phyloP scores from a whole-genome alignment of 2,797 vertebrate species.

The Tangara arthus region DNA sequence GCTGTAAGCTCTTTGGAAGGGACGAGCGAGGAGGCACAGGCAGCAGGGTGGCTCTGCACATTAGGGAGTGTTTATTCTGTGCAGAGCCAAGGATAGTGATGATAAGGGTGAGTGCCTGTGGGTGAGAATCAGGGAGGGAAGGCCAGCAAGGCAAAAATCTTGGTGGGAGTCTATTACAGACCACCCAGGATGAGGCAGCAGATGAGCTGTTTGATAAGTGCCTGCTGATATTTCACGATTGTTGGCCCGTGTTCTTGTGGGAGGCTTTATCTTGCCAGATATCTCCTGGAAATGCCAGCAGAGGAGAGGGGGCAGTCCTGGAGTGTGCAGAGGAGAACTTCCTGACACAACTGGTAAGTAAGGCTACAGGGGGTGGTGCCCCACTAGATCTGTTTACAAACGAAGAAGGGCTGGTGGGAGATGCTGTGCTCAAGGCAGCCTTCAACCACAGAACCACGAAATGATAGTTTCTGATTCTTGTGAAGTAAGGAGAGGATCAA shows the following conservation, averaged over 20 bases:
- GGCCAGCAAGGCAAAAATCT: not conserved
- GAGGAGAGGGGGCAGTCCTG: not conserved
- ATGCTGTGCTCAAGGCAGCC: not conserved
- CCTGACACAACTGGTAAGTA: not conserved
- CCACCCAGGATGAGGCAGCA: not conserved
- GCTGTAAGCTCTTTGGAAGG: not conserved
- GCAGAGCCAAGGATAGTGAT: not conserved
- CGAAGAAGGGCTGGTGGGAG: not conserved
- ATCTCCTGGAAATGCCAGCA: not conserved
- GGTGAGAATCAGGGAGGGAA: rapidly evolving
- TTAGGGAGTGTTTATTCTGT: not conserved
- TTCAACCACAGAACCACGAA: not conserved
- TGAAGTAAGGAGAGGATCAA: not conserved
- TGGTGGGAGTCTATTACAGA: not conserved
- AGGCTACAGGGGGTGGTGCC: not conserved
- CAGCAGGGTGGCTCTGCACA: not conserved
- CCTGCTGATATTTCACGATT: not conserved
- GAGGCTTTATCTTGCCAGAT: not conserved
- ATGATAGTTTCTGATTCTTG: not conserved
- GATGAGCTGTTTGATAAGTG: rapidly evolving
- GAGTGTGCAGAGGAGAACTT: not conserved
- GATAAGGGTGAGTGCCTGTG: not conserved
- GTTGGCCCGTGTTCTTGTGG: not conserved
- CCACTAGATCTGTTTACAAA: not conserved
- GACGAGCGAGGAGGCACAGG: not conserved